A percentile compares a stretch with the other conserved stretches of the same genome.
Conservation (phyloP, 2,888 invertebrate genomes). For the Eretmocerus hayati region DNA sequence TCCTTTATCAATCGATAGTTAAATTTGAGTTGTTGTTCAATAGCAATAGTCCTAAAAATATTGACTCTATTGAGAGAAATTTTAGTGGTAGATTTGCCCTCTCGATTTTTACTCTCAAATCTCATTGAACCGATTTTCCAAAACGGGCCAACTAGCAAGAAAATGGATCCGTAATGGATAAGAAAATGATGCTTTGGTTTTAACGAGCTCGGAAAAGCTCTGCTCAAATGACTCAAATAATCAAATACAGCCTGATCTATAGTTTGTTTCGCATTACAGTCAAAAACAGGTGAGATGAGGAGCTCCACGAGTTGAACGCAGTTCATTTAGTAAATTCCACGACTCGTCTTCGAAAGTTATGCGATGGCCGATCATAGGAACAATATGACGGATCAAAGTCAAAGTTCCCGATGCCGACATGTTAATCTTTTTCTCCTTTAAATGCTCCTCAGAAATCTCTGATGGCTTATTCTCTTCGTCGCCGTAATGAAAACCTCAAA, state of each 20-base stretch:
- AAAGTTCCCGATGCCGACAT: slow-evolving; percentile 25
- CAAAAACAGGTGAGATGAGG: not conserved
- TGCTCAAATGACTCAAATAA: slow-evolving; percentile 13
- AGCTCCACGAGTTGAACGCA: slow-evolving; percentile 9
- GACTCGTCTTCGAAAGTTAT: slow-evolving; percentile 1
- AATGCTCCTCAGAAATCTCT: slow-evolving; percentile 1
- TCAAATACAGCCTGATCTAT: slow-evolving; percentile 16
- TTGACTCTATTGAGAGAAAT: slow-evolving; percentile 5
- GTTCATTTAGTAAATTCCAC: slow-evolving; percentile 3
- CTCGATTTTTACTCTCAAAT: slow-evolving; percentile 13
- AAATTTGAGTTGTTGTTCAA: slow-evolving; percentile 8
- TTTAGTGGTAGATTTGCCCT: slow-evolving; percentile 7
- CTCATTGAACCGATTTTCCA: slow-evolving; percentile 15
- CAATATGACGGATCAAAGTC: slow-evolving; percentile 6
- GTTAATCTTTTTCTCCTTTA: slow-evolving; percentile 13
- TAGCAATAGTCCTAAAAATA: slow-evolving; percentile 14
- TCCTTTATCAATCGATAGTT: slow-evolving; percentile 8
- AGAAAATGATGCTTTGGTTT: slow-evolving; percentile 20
- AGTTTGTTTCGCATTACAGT: slow-evolving; percentile 11
- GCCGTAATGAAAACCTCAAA: slow-evolving; percentile 2
- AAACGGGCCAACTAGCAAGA: slow-evolving; percentile 11
- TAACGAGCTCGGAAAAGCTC: slow-evolving; percentile 8
- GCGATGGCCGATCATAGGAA: slow-evolving; percentile 5
- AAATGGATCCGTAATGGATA: slow-evolving; percentile 11
- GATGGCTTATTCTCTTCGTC: slow-evolving; percentile 7